Evolutionary conservation across 2,113 vertebrate genomes (phyloP), one percentile per base, ranked within the genome.

Genomic region (Baryphthengus martii): DNA sequence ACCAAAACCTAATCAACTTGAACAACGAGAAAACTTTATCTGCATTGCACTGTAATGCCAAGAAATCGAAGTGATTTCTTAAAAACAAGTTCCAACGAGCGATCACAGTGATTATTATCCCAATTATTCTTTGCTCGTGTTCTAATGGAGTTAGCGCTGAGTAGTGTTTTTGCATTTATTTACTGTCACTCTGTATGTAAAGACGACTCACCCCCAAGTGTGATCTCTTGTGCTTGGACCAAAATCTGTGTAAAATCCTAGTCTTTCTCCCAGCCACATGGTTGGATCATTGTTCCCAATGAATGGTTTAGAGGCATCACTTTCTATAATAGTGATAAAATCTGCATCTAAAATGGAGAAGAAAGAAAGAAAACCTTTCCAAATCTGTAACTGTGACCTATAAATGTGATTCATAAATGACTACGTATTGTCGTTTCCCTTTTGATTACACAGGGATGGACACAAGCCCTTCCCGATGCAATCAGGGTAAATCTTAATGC

Each of bases 181-280:
- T 77, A 70, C 8, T 59, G 35, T 72, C 40, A n/a, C 24, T 63
- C 17, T 47, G 35, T 13, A 31, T 21, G 39, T 42, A 78, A 87
- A 62, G 49, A 14, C 52, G 37, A 96, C 97, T 98, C 90, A 98
- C 97, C 98, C 98, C 97, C 98, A 98, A 7, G 97, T 98, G 94
- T 98, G 98, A 95, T 98, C 98, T 92, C 97, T 97, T 50, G 98
- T 95, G 71, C 98, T 98, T 65, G 98, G 98, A 68, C 98, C 98
- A 95, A 98, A 98, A 89, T 98, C 98, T 13, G 97, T 98, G 62
- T 98, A 98, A 97, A 98, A 98, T 58, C 98, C 98, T 85, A 98
- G 13, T 62, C 89, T 97, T 95, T 98, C 98, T 50, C 98, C 98
- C 17, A 98, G 72, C 97, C 98, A 98, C 98, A 98, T 98, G 49